Percentiles rank a stretch among this genome's conserved stretches.
Evolutionary conservation across 2,888 invertebrate genomes (phyloP).

Genomic region (Miltochrista miniata): DNA sequence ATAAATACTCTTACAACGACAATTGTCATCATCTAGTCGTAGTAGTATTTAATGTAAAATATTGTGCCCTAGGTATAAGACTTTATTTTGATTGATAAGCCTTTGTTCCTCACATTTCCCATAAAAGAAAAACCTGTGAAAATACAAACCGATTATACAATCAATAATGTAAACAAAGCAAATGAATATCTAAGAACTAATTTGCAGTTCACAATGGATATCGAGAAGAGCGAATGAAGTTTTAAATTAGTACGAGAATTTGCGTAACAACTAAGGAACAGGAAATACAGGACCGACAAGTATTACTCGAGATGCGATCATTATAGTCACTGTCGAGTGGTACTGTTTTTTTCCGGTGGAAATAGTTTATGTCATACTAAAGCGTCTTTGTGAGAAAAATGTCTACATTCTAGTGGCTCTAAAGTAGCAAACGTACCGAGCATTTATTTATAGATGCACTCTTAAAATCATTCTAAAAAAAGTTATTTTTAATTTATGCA

Average conservation of each 20-base stretch:
- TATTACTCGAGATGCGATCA: slow-evolving; percentile 54
- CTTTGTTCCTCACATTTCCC: not conserved
- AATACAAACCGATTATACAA: slow-evolving; percentile 30
- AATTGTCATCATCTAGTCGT: too few species aligned
- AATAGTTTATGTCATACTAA: slow-evolving; percentile 21
- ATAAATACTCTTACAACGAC: too few species aligned
- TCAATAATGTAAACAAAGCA: slow-evolving; percentile 56
- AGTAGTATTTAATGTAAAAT: too few species aligned
- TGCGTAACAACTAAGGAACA: slow-evolving; percentile 65
- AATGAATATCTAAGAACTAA: slow-evolving; percentile 63
- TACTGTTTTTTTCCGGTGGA: slow-evolving; percentile 49
- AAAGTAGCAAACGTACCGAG: too few species aligned
- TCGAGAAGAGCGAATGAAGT: slow-evolving; percentile 53
- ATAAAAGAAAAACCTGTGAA: slow-evolving; percentile 28
- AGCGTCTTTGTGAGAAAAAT: slow-evolving; percentile 16
- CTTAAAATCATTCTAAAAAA: too few species aligned
- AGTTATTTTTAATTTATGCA: too few species aligned
- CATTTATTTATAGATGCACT: too few species aligned
- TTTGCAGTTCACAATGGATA: slow-evolving; percentile 64
- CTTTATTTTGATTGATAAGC: too few species aligned
- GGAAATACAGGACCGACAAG: slow-evolving; percentile 74
- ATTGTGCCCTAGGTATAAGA: too few species aligned
- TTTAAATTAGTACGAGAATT: slow-evolving; percentile 61
- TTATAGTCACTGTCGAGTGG: slow-evolving; percentile 53
- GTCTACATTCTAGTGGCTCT: not conserved